Base-by-base conservation (phyloP, 2,113 vertebrate genomes). In the Lycaon pictus region DNA sequence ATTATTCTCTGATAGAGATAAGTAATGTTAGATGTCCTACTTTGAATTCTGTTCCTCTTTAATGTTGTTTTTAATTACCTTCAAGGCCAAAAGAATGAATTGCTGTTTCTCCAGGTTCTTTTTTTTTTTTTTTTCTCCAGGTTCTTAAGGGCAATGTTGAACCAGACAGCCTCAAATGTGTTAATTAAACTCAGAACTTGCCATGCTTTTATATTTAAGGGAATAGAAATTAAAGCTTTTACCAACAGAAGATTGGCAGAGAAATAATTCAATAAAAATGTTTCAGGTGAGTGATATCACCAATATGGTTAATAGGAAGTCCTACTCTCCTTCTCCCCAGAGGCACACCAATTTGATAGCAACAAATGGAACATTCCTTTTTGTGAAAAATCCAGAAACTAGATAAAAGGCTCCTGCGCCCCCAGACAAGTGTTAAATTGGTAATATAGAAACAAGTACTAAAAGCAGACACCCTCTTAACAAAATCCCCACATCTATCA, bases 51-150 rank as follows among this genome's bases (percentile, higher is more conserved):
- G 17, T 56, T 83, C 48, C 15, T 95, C 27, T 67, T 60, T 67
- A 35, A 60, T 60, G n/a, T 80, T 80, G 67, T 37, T 91, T 93
- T 88, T 80, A 80, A 80, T 93, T 80, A 84, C 13, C 35, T 72
- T 80, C 19, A 84, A 11, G 63, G 77, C 23, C 27, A 74, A 90
- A 76, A 65, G 37, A 88, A 93, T 12, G 51, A 83, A 74, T 37
- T 29, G 35, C 43, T 77, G 5, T 60, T 82, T 86, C 27, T 97
- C 55, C 32, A 63, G 2, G 8, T 65, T 96, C 13, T 76, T 80
- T 7, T 43, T 43, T 43, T 43, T 43, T 43, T 43, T 43, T 43
- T 43, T 60, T 82, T 82, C 27, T 97, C 55, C 32, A 63, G 2
- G 8, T 65, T 97, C 13, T 76, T 80, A 88, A 84, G 43, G 27